phyloP scores from a whole-genome alignment of 2,888 invertebrate species.

The Stomorhina lunata region DNA sequence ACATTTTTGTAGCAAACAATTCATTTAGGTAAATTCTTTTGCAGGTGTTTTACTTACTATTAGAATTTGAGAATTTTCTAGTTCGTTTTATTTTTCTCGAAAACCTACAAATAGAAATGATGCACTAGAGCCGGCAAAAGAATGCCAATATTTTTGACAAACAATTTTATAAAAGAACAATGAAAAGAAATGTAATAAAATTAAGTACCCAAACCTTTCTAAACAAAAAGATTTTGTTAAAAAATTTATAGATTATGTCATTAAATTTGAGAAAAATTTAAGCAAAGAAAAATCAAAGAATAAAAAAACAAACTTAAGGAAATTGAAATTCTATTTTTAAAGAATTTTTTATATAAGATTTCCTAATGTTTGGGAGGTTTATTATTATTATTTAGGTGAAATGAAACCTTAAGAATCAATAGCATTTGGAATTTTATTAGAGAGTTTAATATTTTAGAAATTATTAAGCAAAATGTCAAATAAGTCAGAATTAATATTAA shows the following conservation, averaged over 20 bases:
- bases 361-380: background rate
- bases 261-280: no score
- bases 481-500: background rate
- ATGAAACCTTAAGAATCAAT: background rate
- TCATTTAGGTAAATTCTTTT: conserved; percentile 30
- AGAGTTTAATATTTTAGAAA: background rate
- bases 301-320: no score
- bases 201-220: no score
- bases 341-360: background rate
- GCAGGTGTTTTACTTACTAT: conserved; percentile 33
- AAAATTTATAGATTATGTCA: no score
- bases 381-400: background rate
- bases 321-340: background rate
- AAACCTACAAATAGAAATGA: conserved; percentile 42
- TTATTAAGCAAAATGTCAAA: background rate
- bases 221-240: no score
- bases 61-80: conserved; percentile 25
- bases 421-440: background rate
- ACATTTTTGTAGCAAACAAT: background rate
- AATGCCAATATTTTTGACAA: conserved; percentile 19
- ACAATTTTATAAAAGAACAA: no score
- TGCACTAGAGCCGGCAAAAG: background rate
- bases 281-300: no score
- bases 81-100: background rate
- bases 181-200: no score